A percentile compares a stretch with the other conserved stretches of the same genome.
These are phyloP conservation scores for Pyrochroa serraticornis DNA, from an alignment of 2,888 invertebrate genomes.

Conservation along the genomic window DNA sequence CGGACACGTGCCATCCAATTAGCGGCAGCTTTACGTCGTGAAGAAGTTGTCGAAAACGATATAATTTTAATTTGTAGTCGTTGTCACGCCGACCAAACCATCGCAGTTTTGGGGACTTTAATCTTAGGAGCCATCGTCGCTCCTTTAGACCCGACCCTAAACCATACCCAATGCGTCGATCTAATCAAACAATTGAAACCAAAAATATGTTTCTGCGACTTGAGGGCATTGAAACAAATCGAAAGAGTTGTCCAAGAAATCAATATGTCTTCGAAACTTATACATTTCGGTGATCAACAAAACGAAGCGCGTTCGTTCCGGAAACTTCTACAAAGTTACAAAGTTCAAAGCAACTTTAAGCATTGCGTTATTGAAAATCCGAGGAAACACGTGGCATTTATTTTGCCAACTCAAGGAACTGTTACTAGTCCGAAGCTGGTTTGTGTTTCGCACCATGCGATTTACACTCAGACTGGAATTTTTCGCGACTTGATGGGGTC, in stretches of 20 bases:
- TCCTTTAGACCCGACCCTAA: constrained; percentile 44
- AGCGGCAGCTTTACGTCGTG: constrained; percentile 41
- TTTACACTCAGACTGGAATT: constrained; percentile 39
- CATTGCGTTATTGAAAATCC: constrained; percentile 41
- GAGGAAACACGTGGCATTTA: constrained; percentile 44
- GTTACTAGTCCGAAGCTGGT: constrained; percentile 44
- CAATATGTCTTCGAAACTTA: constrained; percentile 29
- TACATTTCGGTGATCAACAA: constrained; percentile 39
- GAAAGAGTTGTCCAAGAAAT: constrained; percentile 36
- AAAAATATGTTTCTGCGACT: constrained; percentile 50
- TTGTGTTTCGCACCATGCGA: constrained; percentile 47
- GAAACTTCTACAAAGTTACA: constrained; percentile 31
- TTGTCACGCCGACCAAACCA: constrained; percentile 47
- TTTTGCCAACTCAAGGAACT: constrained; percentile 48
- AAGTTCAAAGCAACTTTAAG: constrained; percentile 31
- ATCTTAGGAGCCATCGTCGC: constrained; percentile 50
- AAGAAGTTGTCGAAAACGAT: constrained; percentile 43
- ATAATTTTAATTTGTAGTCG: constrained; percentile 47
- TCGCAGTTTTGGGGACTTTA: constrained; percentile 46
- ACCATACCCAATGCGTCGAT: constrained; percentile 39
- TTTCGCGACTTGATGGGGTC: constrained; percentile 37
- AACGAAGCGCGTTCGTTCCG: constrained; percentile 33
- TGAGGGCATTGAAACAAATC: constrained; percentile 42
- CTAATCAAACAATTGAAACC: constrained; percentile 45
- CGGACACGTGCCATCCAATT: constrained; percentile 44